Evolutionary conservation across 2,888 invertebrate genomes (phyloP).

Genomic region (Branchellion lobata): DNA sequence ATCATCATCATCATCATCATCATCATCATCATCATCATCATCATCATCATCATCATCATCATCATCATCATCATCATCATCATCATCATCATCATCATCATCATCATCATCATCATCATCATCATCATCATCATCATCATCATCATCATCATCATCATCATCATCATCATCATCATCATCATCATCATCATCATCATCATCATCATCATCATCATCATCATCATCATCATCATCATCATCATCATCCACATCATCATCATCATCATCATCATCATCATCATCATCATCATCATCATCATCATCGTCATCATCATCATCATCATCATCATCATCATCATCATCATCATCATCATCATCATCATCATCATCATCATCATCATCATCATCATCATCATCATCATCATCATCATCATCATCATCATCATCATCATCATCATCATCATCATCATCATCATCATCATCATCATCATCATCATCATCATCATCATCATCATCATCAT

Average conservation of each 20-base stretch:
- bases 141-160: constrained; percentile 17
- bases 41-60: constrained; percentile 47
- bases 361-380: constrained; percentile 41
- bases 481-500: constrained; percentile 46
- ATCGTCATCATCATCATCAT: constrained; percentile 48
- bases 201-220: neutral
- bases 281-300: constrained; percentile 49
- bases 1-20: constrained; percentile 47
- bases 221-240: constrained; percentile 32
- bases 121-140: constrained; percentile 43
- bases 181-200: constrained; percentile 2
- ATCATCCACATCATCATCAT: constrained; percentile 38
- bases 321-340: constrained; percentile 34
- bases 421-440: constrained; percentile 33
- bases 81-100: constrained; percentile 39
- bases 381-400: constrained; percentile 45
- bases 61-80: constrained; percentile 33
- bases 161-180: constrained; percentile 38
- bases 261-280: constrained; percentile 47
- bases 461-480: constrained; percentile 44
- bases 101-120: constrained; percentile 42
- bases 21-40: constrained; percentile 49
- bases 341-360: constrained; percentile 36
- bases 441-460: constrained; percentile 39
- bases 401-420: constrained; percentile 30